A percentile compares a stretch with the other conserved stretches of the same genome.
phyloP scores from a whole-genome alignment of 2,888 invertebrate species.

The Mycogona germanica region DNA sequence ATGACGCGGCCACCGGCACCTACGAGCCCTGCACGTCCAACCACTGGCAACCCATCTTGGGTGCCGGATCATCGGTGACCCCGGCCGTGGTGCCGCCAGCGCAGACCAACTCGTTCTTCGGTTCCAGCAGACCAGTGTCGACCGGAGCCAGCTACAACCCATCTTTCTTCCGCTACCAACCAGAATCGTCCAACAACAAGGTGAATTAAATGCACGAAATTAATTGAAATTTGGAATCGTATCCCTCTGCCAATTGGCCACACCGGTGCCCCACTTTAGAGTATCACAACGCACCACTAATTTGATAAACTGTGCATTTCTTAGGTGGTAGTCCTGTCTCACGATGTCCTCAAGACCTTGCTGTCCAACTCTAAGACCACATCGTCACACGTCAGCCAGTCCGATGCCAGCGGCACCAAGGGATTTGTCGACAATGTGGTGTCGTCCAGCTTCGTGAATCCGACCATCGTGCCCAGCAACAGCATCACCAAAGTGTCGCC shows the following conservation, averaged over 20 bases:
- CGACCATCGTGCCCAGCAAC: slow-evolving; percentile 8
- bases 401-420: neutral
- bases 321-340: slow-evolving; percentile 16
- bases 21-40: slow-evolving; percentile 5
- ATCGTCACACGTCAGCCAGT: slow-evolving; percentile 1
- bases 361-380: slow-evolving; percentile 12
- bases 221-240: too few relatives aligned
- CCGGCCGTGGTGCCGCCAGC: slow-evolving; percentile 3
- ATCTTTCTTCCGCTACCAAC: slow-evolving; percentile 14
- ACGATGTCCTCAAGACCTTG: slow-evolving; percentile 11
- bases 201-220: too few relatives aligned
- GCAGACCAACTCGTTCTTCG: slow-evolving; percentile 11
- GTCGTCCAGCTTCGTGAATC: neutral
- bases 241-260: too few relatives aligned
- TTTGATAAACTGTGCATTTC: neutral
- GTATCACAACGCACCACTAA: too few relatives aligned
- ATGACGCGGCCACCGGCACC: neutral
- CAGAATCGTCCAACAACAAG: slow-evolving; percentile 11
- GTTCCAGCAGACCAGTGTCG: neutral
- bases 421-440: slow-evolving; percentile 11
- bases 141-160: slow-evolving; percentile 1
- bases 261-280: too few relatives aligned
- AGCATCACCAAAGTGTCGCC: neutral
- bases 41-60: slow-evolving; percentile 8
- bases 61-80: slow-evolving; percentile 4